A percentile compares a stretch with the other conserved stretches of the same genome.
phyloP scores from a whole-genome alignment of 2,113 vertebrate species.

The Poicephalus meyeri region DNA sequence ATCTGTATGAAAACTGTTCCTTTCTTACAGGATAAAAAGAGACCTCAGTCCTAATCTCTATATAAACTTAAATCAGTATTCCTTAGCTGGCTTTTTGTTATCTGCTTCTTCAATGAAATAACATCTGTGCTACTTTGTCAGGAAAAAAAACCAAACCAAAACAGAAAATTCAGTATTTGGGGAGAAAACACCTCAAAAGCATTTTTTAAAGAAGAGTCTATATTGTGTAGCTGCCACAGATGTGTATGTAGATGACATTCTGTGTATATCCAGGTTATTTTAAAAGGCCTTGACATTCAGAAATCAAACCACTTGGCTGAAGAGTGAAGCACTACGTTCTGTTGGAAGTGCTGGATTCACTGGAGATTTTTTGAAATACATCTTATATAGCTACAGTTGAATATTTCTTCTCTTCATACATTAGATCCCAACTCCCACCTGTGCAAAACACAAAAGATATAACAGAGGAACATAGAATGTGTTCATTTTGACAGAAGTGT shows the following conservation, averaged over 20 bases:
- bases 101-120: constrained; percentile 16
- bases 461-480: neutral
- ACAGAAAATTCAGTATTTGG: neutral
- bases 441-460: neutral
- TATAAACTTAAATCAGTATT: neutral
- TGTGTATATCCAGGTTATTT: neutral
- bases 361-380: neutral
- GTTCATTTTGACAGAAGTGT: constrained; percentile 24
- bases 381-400: neutral
- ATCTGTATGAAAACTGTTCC: neutral
- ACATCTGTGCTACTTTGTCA: neutral
- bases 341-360: neutral
- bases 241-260: neutral
- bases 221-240: neutral
- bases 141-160: neutral
- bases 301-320: constrained; percentile 7
- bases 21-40: neutral
- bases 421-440: neutral
- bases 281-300: constrained; percentile 3
- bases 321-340: neutral
- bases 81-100: neutral
- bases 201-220: neutral
- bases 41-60: neutral
- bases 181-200: neutral
- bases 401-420: neutral